These are phyloP conservation scores for Endotricha flammealis DNA, from an alignment of 2,888 invertebrate species.

Conservation along the genomic window DNA sequence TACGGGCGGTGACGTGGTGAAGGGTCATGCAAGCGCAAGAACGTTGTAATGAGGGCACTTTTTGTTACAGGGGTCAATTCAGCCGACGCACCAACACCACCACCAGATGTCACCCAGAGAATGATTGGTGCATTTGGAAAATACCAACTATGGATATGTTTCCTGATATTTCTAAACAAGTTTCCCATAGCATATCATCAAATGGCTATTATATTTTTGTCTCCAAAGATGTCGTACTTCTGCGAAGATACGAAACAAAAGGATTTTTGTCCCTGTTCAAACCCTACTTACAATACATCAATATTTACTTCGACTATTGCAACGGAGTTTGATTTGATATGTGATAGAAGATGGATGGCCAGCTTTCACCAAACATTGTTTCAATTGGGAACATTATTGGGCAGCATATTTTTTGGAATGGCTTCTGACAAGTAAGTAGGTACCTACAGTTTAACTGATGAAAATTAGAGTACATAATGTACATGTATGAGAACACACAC, in stretches of 20 bases:
- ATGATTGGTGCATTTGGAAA: slow-evolving; percentile 71
- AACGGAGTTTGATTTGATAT: slow-evolving; percentile 87
- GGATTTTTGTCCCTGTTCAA: slow-evolving; percentile 75
- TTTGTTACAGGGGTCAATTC: slow-evolving; percentile 27
- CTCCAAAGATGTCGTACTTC: slow-evolving; percentile 54
- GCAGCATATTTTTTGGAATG: slow-evolving; percentile 85
- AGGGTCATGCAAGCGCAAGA: no score
- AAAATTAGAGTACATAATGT: no score
- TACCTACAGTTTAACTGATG: no score
- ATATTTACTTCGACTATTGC: slow-evolving; percentile 84
- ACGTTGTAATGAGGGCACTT: no score
- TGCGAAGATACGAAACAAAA: slow-evolving; percentile 35
- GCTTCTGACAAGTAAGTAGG: slow-evolving; percentile 87
- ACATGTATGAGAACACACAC: no score
- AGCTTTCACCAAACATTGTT: slow-evolving; percentile 86
- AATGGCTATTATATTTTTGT: slow-evolving; percentile 71
- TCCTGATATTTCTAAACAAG: slow-evolving; percentile 58
- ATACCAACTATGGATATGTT: slow-evolving; percentile 65
- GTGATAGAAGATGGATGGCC: slow-evolving; percentile 79
- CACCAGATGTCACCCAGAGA: slow-evolving; percentile 52
- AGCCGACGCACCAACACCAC: slow-evolving; percentile 23
- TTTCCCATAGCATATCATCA: slow-evolving; percentile 72
- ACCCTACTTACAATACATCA: slow-evolving; percentile 80
- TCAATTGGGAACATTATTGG: slow-evolving; percentile 85
- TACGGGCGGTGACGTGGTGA: no score